Conservation (phyloP, 2,888 invertebrate genomes). For the Ectropis crepuscularia region DNA sequence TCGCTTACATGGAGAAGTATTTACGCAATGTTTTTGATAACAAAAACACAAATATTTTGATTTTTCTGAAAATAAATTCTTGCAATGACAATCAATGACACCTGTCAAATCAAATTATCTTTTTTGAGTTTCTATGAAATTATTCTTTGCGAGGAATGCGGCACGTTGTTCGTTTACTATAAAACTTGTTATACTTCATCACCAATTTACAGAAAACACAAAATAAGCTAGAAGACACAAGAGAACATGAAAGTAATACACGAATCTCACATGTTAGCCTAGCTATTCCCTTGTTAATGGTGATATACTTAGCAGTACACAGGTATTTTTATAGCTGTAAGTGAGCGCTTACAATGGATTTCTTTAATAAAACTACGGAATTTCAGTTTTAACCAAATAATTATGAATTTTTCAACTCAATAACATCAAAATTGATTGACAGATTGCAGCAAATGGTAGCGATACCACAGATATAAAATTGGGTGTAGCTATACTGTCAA, state of each 20-base stretch:
- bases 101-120: conserved; percentile 66
- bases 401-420: conserved; percentile 61
- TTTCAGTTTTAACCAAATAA: conserved; percentile 22
- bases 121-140: conserved; percentile 41
- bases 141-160: conserved; percentile 2
- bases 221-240: not conserved
- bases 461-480: conserved; percentile 44
- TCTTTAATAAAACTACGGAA: conserved; percentile 34
- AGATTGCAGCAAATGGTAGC: conserved; percentile 77
- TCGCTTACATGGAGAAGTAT: conserved; percentile 34
- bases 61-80: conserved; percentile 54
- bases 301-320: conserved; percentile 36
- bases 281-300: conserved; percentile 55
- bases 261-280: conserved; percentile 65
- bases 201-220: not conserved
- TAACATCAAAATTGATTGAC: conserved; percentile 81
- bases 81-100: conserved; percentile 72
- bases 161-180: not conserved
- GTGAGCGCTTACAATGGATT: conserved; percentile 25
- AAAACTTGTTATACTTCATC: not conserved
- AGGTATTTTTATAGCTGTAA: not conserved
- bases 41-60: conserved; percentile 64
- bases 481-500: not conserved
- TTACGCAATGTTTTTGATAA: conserved; percentile 46
- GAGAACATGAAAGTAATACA: conserved; percentile 40